Base-by-base conservation (phyloP, 2,888 invertebrate genomes). In the Cremastinae sp. region DNA sequence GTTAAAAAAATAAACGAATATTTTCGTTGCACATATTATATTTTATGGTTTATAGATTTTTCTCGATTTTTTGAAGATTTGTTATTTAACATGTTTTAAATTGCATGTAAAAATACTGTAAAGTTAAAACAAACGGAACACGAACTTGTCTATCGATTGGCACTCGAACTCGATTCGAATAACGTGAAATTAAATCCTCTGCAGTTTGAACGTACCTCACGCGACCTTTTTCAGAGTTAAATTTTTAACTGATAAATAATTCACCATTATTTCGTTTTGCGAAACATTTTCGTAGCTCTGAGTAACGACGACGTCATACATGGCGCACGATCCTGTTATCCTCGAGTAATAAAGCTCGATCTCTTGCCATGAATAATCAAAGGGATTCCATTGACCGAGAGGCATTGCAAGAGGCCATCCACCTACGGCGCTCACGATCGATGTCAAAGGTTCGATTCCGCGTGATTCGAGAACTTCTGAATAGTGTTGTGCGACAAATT, bases 341-440 rank as follows among this genome's bases (percentile, higher is more conserved):
- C 37, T 22, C 1, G 71, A 43, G 22, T 82, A 80, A 47, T 75
- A 28, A 9, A 37, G 47, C 22, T 82, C 78, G 3, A 82, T 71
- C 5, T 72, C 75, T 47, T 82, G 82, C 82, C 82, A 82, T 20
- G 62, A 64, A 12, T 78, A 75, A 65, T 75, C 75, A 7, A 45
- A 18, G 1, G 79, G 41, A 35, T 79, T 22, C 80, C 80, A 81
- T 1, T 58, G 20, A 10, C 49, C 45, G 0, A 51, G 8, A 9
- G 80, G 69, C 81, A 81, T 81, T 1, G 79, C 64, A 14, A 81
- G 61, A 4, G 82, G 82, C 82, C 82, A 82, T 14, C 82, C 82
- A 5, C 82, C 82, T 0, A 66, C 73, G 0, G 47, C 45, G 14
- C 66, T 75, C 2, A 79, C 41, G 9, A 82, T 68, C 2, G 75